These are phyloP conservation scores for Melanotus villosus DNA, from an alignment of 2,888 invertebrate species.

Conservation along the genomic window DNA sequence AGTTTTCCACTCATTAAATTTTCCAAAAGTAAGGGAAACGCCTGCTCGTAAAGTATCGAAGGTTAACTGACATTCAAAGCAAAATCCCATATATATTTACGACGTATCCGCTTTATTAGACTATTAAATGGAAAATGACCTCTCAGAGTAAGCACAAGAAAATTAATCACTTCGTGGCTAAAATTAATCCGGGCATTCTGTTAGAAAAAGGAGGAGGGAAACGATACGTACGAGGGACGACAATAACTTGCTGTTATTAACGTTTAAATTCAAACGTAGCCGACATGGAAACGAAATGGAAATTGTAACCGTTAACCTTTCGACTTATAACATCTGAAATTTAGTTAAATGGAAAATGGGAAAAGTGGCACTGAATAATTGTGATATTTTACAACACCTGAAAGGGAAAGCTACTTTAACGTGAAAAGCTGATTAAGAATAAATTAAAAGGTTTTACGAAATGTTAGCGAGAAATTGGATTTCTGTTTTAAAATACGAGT, in stretches of 20 bases:
- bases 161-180: background rate
- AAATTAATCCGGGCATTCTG: background rate
- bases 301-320: slow-evolving; percentile 21
- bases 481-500: background rate
- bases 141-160: background rate
- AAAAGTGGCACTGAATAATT: slow-evolving; percentile 21
- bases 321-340: slow-evolving; percentile 11
- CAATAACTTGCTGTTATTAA: too few relatives aligned
- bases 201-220: too few relatives aligned
- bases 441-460: slow-evolving; percentile 3
- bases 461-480: slow-evolving; percentile 1
- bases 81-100: background rate
- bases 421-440: slow-evolving; percentile 14
- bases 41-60: too few relatives aligned
- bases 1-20: too few relatives aligned
- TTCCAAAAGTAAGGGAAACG: too few relatives aligned
- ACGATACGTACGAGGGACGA: too few relatives aligned
- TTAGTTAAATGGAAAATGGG: slow-evolving; percentile 14
- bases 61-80: too few relatives aligned
- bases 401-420: slow-evolving; percentile 2
- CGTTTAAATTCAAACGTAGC: too few relatives aligned
- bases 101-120: background rate
- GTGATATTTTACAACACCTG: slow-evolving; percentile 12
- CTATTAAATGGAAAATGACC: background rate
- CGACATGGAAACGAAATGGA: slow-evolving; percentile 5